Base-by-base conservation (phyloP, 2,888 invertebrate species). In the Catocala sponsa region DNA sequence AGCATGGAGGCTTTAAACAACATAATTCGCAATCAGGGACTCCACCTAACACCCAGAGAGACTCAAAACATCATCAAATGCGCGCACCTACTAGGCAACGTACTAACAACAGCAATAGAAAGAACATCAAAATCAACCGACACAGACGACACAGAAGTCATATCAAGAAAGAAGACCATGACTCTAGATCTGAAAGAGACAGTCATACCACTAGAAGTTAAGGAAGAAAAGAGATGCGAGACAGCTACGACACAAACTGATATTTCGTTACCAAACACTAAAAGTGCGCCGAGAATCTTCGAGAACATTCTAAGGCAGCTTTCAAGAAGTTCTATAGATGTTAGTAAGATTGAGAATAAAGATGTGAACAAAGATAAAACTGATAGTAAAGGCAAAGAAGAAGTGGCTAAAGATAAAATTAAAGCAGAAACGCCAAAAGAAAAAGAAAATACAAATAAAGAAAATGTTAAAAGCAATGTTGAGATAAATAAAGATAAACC, bases 261-360 rank as follows among this genome's bases (percentile, higher is more conserved):
- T 68, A 94, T 94, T 51, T 94, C 94, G 4, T 65, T 94, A 42
- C 94, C 94, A 0, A 94, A 94, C 58, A 94, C 94, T 0, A 91
- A 89, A 75, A 93, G 92, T 69, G 94, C 94, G 76, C 94, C 94
- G n/a, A 88, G 80, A 69, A 94, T 94, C 0, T 94, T 94, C 68
- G 94, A 94, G 72, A 93, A 88, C 38, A 94, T 94, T 72, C 78
- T 94, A 0, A 70, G 91, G 10, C 94, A 94, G 59, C 65, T 94
- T 11, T 94, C 94, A 0, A 88, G 86, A 54, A 91, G 87, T 59
- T 91, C 92, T 0, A 78, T 94, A 1, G 92, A 92, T 10, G 91
- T 88, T 1, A 68, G 68, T 0, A 67, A 77, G 72, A 64, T 66
- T 56, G 53, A 65, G 6, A 43, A 13, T 5, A 63, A 63, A 50